Evolutionary conservation across 2,888 invertebrate species (phyloP).

Genomic region (Hofmannophila pseudospretella): DNA sequence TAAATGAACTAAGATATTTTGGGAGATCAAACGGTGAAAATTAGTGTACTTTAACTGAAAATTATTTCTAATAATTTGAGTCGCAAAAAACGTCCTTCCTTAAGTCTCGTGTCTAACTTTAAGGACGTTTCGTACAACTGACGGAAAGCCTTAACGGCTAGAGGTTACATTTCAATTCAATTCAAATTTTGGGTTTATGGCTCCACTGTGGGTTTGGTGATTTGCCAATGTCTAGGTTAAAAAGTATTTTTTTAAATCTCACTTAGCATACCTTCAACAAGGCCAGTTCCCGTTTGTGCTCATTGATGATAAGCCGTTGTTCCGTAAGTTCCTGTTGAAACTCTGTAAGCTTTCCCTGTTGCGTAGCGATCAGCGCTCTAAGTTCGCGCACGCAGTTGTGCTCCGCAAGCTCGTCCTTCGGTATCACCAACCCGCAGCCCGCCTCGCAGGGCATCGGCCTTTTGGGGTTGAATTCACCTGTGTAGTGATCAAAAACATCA

Average conservation of each 20-base stretch:
- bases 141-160: too few relatives aligned
- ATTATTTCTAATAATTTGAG: too few relatives aligned
- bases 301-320: constrained; percentile 91
- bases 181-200: too few relatives aligned
- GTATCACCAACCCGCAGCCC: constrained; percentile 95
- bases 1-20: too few relatives aligned
- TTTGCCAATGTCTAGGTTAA: not conserved
- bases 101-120: too few relatives aligned
- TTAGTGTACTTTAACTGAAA: too few relatives aligned
- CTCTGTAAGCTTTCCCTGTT: constrained; percentile 91
- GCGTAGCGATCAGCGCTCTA: constrained; percentile 88
- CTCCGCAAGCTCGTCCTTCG: constrained; percentile 95
- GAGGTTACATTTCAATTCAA: too few relatives aligned
- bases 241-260: not conserved
- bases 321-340: constrained; percentile 92
- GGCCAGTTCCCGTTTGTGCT: constrained; percentile 92
- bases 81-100: too few relatives aligned
- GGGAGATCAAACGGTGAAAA: too few relatives aligned
- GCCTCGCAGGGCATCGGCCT: constrained; percentile 94
- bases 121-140: too few relatives aligned
- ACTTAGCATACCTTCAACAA: constrained; percentile 89
- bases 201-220: too few relatives aligned
- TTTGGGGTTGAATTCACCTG: constrained; percentile 88
- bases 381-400: constrained; percentile 96
- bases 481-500: too few relatives aligned